Evolutionary conservation across 2,113 vertebrate species (phyloP).

Genomic region (Sorex araneus): DNA sequence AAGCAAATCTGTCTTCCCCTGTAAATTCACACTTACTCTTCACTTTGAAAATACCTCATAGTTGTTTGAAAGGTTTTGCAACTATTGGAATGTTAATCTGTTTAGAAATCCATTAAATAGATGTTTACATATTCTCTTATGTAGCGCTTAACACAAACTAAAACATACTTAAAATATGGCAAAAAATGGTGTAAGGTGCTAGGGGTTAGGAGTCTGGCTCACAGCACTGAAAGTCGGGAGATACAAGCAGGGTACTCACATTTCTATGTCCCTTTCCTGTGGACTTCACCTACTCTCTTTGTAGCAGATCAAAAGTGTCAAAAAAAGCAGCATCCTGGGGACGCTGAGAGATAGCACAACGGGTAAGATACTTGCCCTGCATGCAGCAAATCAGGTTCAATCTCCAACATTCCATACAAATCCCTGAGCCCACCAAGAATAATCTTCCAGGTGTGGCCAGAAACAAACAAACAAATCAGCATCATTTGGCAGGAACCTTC

Average conservation of each 20-base stretch:
- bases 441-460: too few relatives aligned
- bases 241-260: too few relatives aligned
- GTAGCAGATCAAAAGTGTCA: not conserved
- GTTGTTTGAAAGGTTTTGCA: constrained; percentile 57
- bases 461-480: not conserved
- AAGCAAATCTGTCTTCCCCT: constrained; percentile 57
- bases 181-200: not conserved
- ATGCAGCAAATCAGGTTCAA: too few relatives aligned
- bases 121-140: constrained; percentile 40
- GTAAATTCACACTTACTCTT: constrained; percentile 21
- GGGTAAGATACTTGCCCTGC: too few relatives aligned
- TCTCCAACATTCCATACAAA: too few relatives aligned
- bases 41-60: constrained; percentile 42
- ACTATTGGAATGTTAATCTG: constrained; percentile 36
- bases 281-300: not conserved
- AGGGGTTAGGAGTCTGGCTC: too few relatives aligned
- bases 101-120: not conserved
- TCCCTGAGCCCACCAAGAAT: too few relatives aligned
- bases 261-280: not conserved
- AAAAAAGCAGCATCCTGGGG: too few relatives aligned
- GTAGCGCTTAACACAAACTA: constrained; percentile 7
- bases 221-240: too few relatives aligned
- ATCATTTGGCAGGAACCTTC: not conserved
- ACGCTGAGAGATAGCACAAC: too few relatives aligned
- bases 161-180: not conserved